A percentile compares a stretch with the other conserved stretches of the same genome.
Evolutionary conservation across 2,888 invertebrate species (phyloP).

Genomic region (Rutpela maculata): DNA sequence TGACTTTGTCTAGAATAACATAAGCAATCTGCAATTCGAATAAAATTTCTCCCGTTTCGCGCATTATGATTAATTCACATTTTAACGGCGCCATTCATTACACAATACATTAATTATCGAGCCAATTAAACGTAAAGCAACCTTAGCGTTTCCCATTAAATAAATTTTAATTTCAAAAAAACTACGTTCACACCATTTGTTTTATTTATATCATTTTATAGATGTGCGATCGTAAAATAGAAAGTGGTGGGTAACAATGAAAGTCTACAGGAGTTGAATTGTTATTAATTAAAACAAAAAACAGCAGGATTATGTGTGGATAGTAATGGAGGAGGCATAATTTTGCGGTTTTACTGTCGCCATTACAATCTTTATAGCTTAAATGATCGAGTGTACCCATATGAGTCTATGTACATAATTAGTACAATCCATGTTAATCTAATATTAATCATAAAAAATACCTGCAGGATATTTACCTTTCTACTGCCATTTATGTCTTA

Average conservation of each 20-base stretch:
- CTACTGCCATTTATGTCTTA: background rate
- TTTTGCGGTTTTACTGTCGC: no score
- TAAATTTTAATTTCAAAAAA: background rate
- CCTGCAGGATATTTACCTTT: slow-evolving; percentile 1
- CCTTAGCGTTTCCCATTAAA: background rate
- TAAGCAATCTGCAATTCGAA: background rate
- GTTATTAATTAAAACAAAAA: background rate
- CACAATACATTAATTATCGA: background rate
- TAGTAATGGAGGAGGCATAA: no score
- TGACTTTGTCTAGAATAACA: background rate
- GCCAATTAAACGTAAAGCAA: background rate
- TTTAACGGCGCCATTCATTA: background rate
- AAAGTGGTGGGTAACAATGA: background rate
- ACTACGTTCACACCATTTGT: background rate
- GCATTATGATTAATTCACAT: background rate
- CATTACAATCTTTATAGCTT: background rate
- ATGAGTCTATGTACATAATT: background rate
- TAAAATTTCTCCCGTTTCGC: background rate
- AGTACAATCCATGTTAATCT: background rate
- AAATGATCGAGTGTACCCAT: background rate
- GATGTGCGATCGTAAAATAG: background rate
- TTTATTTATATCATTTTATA: background rate
- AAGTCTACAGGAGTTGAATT: slow-evolving; percentile 2
- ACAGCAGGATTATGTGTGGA: background rate
- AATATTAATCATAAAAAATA: background rate